Conservation (phyloP, 2,888 invertebrate genomes). For the Ectemnius lituratus region DNA sequence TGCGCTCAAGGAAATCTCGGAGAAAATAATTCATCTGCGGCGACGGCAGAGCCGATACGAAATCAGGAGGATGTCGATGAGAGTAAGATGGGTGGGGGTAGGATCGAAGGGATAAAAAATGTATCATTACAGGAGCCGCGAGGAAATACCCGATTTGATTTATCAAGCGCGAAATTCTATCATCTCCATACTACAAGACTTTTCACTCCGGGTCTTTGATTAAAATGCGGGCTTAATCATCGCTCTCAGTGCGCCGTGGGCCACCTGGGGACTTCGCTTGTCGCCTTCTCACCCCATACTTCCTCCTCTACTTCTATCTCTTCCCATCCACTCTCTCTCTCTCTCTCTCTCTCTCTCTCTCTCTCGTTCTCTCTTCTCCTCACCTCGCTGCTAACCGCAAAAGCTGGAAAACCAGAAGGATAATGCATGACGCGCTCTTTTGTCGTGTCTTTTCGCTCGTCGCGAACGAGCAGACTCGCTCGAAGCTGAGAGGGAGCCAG, state of each 20-base stretch:
- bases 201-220: conserved; percentile 76
- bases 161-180: conserved; percentile 75
- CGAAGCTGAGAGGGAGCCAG: conserved; percentile 42
- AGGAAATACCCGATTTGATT: conserved; percentile 73
- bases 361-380: conserved; percentile 29
- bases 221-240: conserved; percentile 77
- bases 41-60: conserved; percentile 47
- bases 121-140: conserved; percentile 60
- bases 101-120: conserved; percentile 58
- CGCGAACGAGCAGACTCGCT: conserved; percentile 35
- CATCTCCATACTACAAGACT: conserved; percentile 74
- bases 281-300: conserved; percentile 45
- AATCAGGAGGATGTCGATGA: conserved; percentile 39
- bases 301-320: conserved; percentile 37
- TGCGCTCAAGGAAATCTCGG: too few relatives aligned
- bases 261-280: conserved; percentile 73
- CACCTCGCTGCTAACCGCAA: conserved; percentile 40
- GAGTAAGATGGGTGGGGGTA: conserved; percentile 23
- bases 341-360: conserved; percentile 41
- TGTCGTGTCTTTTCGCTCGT: conserved; percentile 53
- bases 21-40: conserved; percentile 24
- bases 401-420: conserved; percentile 69
- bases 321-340: conserved; percentile 53
- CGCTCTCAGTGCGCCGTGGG: conserved; percentile 60
- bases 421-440: conserved; percentile 72